These are phyloP conservation scores for Arenaria interpres DNA, from an alignment of 2,113 vertebrate genomes.

Conservation along the genomic window DNA sequence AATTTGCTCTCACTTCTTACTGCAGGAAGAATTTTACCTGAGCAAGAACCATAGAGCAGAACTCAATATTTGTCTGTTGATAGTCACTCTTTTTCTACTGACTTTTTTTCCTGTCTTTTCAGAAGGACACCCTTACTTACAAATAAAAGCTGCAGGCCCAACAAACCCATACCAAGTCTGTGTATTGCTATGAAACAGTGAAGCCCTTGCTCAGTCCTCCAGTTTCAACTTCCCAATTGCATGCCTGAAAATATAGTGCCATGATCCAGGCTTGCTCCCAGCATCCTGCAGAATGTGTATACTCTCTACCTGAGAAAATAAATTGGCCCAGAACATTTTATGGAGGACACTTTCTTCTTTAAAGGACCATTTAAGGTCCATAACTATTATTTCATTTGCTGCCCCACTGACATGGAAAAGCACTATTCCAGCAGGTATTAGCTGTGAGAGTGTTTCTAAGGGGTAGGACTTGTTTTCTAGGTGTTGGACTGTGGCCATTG, in stretches of 20 bases:
- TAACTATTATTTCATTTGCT: background rate
- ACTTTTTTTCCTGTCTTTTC: background rate
- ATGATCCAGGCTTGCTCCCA: background rate
- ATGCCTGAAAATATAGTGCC: background rate
- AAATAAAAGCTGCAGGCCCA: background rate
- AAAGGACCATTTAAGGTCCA: background rate
- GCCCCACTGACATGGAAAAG: background rate
- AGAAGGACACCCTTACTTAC: background rate
- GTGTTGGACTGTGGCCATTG: background rate
- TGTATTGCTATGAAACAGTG: background rate
- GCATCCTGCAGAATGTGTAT: background rate
- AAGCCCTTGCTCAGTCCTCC: background rate
- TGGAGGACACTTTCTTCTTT: background rate
- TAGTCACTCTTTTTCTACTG: background rate
- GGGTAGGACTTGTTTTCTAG: accelerated
- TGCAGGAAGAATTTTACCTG: background rate
- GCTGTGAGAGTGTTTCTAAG: background rate
- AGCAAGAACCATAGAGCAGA: background rate
- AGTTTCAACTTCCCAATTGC: background rate
- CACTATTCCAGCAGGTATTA: background rate
- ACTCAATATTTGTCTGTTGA: background rate
- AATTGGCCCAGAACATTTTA: background rate
- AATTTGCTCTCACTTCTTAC: background rate
- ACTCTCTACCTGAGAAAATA: background rate
- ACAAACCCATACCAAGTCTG: background rate